Evolutionary conservation across 2,797 vertebrate species (phyloP), one percentile per base, ranked within the genome.

Genomic region (Pangasius mekongensis): DNA sequence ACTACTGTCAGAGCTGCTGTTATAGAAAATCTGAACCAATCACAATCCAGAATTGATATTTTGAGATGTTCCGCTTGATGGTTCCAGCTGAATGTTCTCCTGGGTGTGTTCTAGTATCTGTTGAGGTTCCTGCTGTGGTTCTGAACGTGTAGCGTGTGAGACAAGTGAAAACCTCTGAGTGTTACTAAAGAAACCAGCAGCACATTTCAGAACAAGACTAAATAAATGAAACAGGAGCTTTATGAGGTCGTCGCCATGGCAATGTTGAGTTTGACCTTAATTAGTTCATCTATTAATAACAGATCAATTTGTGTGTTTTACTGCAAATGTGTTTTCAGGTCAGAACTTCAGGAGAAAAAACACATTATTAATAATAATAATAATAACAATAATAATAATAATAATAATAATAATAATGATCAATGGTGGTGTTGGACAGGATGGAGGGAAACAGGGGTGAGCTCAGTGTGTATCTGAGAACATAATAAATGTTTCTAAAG

Each of bases 211-310:
- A 33, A 30, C 0, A 3, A 30, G 49, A 27, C 24, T 14, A 76
- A 49, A 76, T 76, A n/a, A n/a, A 76, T 52, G 5, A 20, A 80
- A 24, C 3, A 52, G 71, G 71, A 74, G 43, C 73, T 49, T 20
- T 4, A 33, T 81, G 30, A 58, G 52, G 30, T 58, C 9, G 3
- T 56, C 3, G 0, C 30, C 52, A 56, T 80, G 77, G 52, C 52
- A 80, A 80, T 24, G 18, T 81, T 30, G n/a, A 36, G 30, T 36
- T 58, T 89, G 89, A 85, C 92, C 85, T 93, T 95, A 94, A 96
- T 95, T 94, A 94, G 92, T 92, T 86, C 27, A 84, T 92, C 90
- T 94, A 94, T 95, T 92, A 94, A 95, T 90, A 94, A 92, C 91
- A 78, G 91, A 91, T 90, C 90, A 84, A 88, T 77, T 89, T 90